Evolutionary conservation across 1,140 invertebrate species (phyloP), one percentile per base, ranked within the genome.

Genomic region (Pachypeltis micranthus): DNA sequence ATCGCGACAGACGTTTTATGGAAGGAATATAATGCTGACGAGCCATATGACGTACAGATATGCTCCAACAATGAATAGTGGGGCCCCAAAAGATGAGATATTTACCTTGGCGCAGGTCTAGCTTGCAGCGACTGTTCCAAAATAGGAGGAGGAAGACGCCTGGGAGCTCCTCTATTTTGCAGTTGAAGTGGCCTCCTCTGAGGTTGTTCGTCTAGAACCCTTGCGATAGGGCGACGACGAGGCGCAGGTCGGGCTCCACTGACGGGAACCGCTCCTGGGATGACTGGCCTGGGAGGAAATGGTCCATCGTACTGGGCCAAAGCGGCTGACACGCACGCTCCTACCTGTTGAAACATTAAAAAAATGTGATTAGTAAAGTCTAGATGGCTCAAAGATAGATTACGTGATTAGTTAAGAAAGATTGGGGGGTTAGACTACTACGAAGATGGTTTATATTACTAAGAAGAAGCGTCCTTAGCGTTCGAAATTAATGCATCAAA

Each of bases 251-350:
- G 77, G 59, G 71, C 72, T 54, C 72, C 73, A 29, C 72, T 73
- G 59, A 80, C 34, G 14, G 76, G 67, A n/a, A 83, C 67, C 0
- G 82, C 82, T 4, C 83, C 83, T 0, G 83, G 81, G 61, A 85
- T 83, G 66, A 74, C 76, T 2, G 84, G 69, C n/a, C 62, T 3
- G 1, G 62, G 54, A 58, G 55, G 62, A 7, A 62, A 21, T 4
- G 61, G 61, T n/a, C 39, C 25, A 19, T 62, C 61, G 28, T 62
- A 62, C 61, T 62, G 61, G 21, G 39, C 39, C 25, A 39, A 25
- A 23, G 44, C 61, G 44, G 25, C 57, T 21, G 47, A 51, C 12
- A 51, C 47, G 19, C 47, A 51, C 19, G 47, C 23, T 10, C 47
- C 47, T 21, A 51, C 47, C 47, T 51, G 47, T 21, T 10, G 19